Conservation (phyloP, 2,888 invertebrate species). For the Limenitis camilla region DNA sequence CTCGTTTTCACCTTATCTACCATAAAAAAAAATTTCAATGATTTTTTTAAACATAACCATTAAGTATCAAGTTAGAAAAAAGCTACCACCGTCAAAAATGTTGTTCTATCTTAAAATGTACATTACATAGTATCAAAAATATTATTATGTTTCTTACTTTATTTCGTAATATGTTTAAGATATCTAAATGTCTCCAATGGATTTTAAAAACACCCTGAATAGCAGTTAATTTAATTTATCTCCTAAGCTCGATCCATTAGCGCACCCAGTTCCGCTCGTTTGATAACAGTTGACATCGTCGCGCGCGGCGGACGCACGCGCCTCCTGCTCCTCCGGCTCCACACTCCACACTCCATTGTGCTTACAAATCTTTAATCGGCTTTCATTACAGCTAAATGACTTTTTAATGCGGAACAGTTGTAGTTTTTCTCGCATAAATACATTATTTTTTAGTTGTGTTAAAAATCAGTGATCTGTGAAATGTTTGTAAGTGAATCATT, state of each 20-base stretch:
- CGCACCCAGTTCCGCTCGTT: constrained; percentile 41
- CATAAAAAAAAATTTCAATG: too few species aligned
- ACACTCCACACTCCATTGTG: constrained; percentile 9
- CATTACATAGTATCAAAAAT: too few species aligned
- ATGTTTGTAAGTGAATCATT: constrained; percentile 45
- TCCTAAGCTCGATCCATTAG: constrained; percentile 61
- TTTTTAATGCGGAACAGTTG: background rate
- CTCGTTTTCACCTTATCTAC: too few species aligned
- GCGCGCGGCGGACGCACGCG: constrained; percentile 40
- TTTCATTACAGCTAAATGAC: constrained; percentile 12
- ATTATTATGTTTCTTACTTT: too few species aligned
- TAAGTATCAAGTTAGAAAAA: too few species aligned
- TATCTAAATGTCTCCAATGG: too few species aligned
- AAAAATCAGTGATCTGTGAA: constrained; percentile 13
- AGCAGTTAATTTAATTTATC: constrained; percentile 62
- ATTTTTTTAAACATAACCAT: too few species aligned
- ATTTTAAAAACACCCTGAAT: constrained; percentile 2
- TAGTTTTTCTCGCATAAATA: constrained; percentile 7
- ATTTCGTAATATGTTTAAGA: too few species aligned
- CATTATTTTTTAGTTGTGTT: background rate
- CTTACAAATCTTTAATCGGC: constrained; percentile 10
- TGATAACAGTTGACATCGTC: constrained; percentile 57
- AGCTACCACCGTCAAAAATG: too few species aligned
- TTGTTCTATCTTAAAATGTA: too few species aligned
- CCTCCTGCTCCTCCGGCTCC: too few species aligned